Base-by-base conservation (phyloP, 2,888 invertebrate genomes). In the Melinaea marsaeus region DNA sequence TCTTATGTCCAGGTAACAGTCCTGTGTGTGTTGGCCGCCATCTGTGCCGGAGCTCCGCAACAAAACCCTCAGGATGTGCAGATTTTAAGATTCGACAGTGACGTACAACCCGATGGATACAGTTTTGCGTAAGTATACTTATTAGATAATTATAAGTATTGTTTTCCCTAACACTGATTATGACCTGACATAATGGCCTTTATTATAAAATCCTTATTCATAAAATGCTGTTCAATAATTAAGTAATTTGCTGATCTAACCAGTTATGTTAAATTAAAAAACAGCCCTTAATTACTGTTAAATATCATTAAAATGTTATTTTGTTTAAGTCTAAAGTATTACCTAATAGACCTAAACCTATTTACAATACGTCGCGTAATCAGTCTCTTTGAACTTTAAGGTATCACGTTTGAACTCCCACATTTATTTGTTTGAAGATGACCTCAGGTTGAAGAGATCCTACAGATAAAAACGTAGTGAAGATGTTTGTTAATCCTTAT, bases 51-150 rank as follows among this genome's bases (percentile, higher is more conserved):
- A 55, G 86, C 82, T 46, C 88, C 87, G 0, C 88, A 85, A 0
- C 88, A 85, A 65, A 84, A 81, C 69, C 86, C 85, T 0, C 86
- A 88, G 71, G 90, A 88, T 13, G 92, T 91, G 61, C 90, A 92
- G 75, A 92, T 94, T 71, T 73, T 93, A 58, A 92, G 92, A 45
- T 93, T 91, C 66, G 93, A 93, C 74, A 93, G 92, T 76, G 92
- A 93, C 75, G 93, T 92, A 46, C 92, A 92, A 62, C 80, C 92
- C 59, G 93, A 93, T 68, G 93, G 93, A 73, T 94, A 94, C 80
- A 93, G 91, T 75, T 94, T 94, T 77, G 92, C 91, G 93, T 94
- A 88, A 92, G 93, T 64, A 46, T 2, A 46, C 22, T 11, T 9
- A 51, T 3, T 22, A 48, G 22, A 5, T 48, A 4, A 5, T 22